Base-by-base conservation (phyloP, 2,113 vertebrate genomes). In the Peucedramus taeniatus region DNA sequence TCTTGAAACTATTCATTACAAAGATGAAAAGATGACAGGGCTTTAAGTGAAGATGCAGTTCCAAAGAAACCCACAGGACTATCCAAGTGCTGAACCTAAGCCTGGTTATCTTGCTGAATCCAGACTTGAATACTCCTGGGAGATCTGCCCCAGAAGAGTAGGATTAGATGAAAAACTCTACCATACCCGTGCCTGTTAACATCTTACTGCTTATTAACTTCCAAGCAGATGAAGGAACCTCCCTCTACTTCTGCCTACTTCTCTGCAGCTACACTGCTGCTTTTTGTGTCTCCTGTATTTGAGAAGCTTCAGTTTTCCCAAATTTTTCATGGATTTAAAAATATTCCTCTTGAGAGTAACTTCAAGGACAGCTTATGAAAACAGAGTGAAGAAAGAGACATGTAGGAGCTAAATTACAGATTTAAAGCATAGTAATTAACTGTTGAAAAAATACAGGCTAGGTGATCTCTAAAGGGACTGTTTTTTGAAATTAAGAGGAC, bases 211-310 rank as follows among this genome's bases (percentile, higher is more conserved):
- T 78, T 44, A 68, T 56, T 68, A 71, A 6, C n/a, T 68, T 95
- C n/a, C n/a, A 68, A 57, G 17, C 11, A 1, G 0, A n/a, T 28
- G 18, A 71, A 72, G 1, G 0, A 21, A 11, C 4, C 15, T 68
- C 13, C 10, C 23, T 71, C 26, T 53, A 6, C 65, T 47, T 83
- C 51, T 84, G 24, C 15, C 23, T 51, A 3, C 6, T 80, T 26
- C 9, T 54, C 23, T 54, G 9, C 18, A 69, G 71, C 37, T 85
- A 2, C 3, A 3, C 6, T 26, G 13, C 16, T 69, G 5, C n/a
- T 65, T 83, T 26, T 13, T 56, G 2, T 42, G 18, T 18, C 6
- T 21, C 7, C 9, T 47, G 3, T n/a, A 47, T 78, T 60, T 44
- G 23, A 82, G 54, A 8, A 42, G 7, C 5, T 87, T 56, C 4